Evolutionary conservation across 1,140 invertebrate species (phyloP), one percentile per base, ranked within the genome.

Genomic region (Contarinia nasturtii): DNA sequence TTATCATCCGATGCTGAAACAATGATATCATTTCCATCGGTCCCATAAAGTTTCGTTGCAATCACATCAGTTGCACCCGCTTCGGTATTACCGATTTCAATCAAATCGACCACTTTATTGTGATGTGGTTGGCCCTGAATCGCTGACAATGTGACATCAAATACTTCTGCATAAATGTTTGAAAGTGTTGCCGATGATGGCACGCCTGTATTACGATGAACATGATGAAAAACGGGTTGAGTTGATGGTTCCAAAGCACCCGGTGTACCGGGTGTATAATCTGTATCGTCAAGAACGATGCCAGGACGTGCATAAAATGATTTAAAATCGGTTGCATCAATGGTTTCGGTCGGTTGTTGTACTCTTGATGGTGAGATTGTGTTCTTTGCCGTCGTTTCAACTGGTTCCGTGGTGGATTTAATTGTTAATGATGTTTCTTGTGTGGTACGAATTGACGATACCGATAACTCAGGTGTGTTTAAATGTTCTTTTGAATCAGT

Each of bases 81-180:
- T 21, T 62, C 62, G 12, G 60, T 65, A 37, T 68, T 67, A 52
- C 68, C 69, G 10, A 27, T 27, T 27, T 27, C 27, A 27, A 27
- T 27, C 27, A 27, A 27, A 27, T 27, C 27, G 27, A 27, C 27
- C 4, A 27, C 27, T 27, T 27, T 27, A 27, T 27, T 27, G 4
- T n/a, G 12, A 7, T 69, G 66, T 12, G 79, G 80, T 1, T 80
- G 80, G 38, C 85, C 84, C 59, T 91, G 86, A 45, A 87, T 79
- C 3, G 85, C 86, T 0, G 83, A 86, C 1, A 91, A 79, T 0
- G 86, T 87, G 0, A 91, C 77, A 54, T 91, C 86, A 57, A 91
- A 89, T 21, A 87, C 80, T 56, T 91, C 85, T 4, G 83, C 82
- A 49, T 73, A 71, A 0, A 68, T 69, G 0, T 58, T 58, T 27